A percentile compares a stretch with the other conserved stretches of the same genome.
These are phyloP conservation scores for Onthophagus taurus DNA, from an alignment of 1,140 invertebrate genomes.

Conservation along the genomic window DNA sequence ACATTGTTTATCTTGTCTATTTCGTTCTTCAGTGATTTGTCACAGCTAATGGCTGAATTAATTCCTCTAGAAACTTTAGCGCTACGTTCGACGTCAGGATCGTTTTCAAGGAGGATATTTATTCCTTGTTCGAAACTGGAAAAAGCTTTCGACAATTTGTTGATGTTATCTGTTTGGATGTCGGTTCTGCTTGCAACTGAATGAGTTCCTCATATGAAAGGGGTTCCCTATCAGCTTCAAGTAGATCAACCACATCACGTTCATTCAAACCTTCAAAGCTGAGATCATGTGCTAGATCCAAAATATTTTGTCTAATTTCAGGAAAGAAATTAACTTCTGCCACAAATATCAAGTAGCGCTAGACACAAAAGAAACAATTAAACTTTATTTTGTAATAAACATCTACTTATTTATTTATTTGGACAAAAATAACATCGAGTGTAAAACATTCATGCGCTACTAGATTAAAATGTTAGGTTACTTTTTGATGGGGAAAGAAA, in stretches of 20 bases:
- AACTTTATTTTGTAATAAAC: no score
- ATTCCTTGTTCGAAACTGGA: conserved; percentile 14
- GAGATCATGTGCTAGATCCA: conserved; percentile 21
- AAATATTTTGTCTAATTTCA: conserved; percentile 21
- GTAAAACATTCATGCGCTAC: no score
- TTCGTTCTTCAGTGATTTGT: conserved; percentile 23
- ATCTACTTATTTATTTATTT: no score
- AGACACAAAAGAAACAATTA: no score
- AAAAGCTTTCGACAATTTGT: conserved; percentile 14
- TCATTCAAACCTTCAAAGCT: conserved; percentile 22
- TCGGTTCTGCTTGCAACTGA: conserved; percentile 21
- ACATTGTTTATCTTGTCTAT: conserved; percentile 18
- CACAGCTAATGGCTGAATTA: conserved; percentile 18
- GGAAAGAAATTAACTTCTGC: conserved; percentile 20
- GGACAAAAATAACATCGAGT: no score
- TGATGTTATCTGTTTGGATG: conserved; percentile 19
- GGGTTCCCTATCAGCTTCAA: conserved; percentile 17
- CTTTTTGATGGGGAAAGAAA: no score
- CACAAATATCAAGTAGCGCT: no score
- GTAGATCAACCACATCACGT: conserved; percentile 23
- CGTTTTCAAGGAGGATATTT: conserved; percentile 17
- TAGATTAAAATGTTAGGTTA: no score
- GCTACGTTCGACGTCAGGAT: conserved; percentile 11
- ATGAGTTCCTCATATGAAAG: conserved; percentile 23
- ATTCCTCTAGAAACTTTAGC: conserved; percentile 5